Evolutionary conservation across 2,797 vertebrate species (phyloP).

Genomic region (Cyprinodon diabolis): DNA sequence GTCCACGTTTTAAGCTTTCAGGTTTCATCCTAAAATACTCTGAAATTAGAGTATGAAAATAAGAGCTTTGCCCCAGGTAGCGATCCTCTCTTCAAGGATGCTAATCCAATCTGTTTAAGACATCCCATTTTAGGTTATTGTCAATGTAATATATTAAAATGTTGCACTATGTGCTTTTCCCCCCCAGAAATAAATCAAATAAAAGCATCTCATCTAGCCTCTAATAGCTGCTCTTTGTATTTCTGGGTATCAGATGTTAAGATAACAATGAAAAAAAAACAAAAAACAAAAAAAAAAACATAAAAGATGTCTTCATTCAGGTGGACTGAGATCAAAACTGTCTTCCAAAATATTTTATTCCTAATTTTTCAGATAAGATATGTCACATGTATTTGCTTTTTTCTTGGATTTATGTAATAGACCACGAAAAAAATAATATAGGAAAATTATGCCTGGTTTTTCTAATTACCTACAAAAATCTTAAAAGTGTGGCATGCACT

Average conservation of each 20-base stretch:
- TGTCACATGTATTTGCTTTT: neutral
- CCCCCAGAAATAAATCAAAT: constrained; percentile 23
- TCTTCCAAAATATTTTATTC: neutral
- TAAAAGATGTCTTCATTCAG: neutral
- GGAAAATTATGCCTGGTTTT: neutral
- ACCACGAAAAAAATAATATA: neutral
- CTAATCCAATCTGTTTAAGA: constrained; percentile 6
- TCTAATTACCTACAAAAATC: neutral
- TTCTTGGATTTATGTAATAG: neutral
- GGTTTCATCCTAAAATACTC: constrained; percentile 14
- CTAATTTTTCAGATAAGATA: neutral
- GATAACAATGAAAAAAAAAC: neutral
- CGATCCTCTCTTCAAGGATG: constrained; percentile 10
- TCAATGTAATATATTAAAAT: constrained; percentile 26
- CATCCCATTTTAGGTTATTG: neutral
- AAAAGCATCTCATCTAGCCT: constrained; percentile 2
- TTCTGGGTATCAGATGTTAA: neutral
- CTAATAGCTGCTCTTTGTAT: constrained; percentile 5
- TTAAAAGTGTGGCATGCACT: neutral
- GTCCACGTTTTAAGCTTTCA: constrained; percentile 20
- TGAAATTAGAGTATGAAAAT: constrained; percentile 10
- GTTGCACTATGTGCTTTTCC: constrained; percentile 8
- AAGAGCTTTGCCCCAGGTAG: constrained; percentile 3
- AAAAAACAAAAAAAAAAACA: neutral
- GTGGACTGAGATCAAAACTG: neutral